Evolutionary conservation across 2,888 invertebrate genomes (phyloP).

Genomic region (Apamea anceps): DNA sequence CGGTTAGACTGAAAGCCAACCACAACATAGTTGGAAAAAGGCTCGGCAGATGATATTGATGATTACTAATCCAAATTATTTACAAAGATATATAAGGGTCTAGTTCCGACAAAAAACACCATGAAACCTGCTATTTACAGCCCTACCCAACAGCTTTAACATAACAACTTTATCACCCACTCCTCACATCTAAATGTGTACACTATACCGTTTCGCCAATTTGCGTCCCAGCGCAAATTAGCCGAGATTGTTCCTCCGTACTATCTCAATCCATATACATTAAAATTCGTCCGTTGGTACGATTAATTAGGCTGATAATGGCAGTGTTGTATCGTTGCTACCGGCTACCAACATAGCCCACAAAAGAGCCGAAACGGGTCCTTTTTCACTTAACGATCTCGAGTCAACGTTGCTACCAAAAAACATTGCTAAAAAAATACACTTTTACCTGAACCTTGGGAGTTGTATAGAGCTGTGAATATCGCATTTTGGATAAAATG

Average conservation of each 20-base stretch:
- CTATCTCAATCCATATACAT: conserved; percentile 69
- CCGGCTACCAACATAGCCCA: conserved; percentile 78
- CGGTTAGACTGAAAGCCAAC: background rate
- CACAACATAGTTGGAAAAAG: background rate
- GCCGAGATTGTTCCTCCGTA: conserved; percentile 60
- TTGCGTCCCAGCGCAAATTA: conserved; percentile 66
- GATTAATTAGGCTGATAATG: conserved; percentile 88
- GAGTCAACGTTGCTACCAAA: conserved; percentile 81
- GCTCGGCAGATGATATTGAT: background rate
- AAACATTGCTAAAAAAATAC: conserved; percentile 83
- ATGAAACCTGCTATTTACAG: background rate
- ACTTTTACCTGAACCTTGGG: conserved; percentile 81
- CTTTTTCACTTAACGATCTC: conserved; percentile 86
- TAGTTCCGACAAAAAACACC: background rate
- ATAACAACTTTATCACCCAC: conserved; percentile 31
- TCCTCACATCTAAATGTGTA: conserved; percentile 19
- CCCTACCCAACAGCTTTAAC: conserved; percentile 12
- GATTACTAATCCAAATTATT: background rate
- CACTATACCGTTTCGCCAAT: conserved; percentile 62
- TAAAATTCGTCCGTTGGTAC: conserved; percentile 76
- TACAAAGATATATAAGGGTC: background rate
- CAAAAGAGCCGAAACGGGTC: conserved; percentile 87
- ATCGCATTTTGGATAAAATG: conserved; percentile 46
- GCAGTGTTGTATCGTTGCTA: conserved; percentile 79
- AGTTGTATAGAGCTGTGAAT: conserved; percentile 73